phyloP scores from a whole-genome alignment of 1,140 invertebrate genomes.

The Zaprionus capensis region DNA sequence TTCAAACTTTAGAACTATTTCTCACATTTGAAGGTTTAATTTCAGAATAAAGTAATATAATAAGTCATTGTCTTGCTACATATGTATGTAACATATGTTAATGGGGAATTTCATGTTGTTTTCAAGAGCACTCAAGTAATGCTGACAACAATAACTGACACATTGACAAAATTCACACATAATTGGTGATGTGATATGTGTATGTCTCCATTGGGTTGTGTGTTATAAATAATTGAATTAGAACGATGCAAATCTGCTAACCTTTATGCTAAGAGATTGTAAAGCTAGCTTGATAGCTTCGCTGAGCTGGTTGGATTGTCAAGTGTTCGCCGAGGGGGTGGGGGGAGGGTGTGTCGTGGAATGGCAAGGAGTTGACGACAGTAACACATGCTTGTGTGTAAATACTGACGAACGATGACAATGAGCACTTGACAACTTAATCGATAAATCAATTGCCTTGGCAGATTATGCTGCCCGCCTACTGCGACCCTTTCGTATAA shows the following conservation, averaged over 20 bases:
- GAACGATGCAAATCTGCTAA: constrained; percentile 14
- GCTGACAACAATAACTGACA: neutral
- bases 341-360: neutral
- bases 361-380: constrained; percentile 27
- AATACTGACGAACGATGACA: constrained; percentile 79
- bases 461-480: constrained; percentile 61
- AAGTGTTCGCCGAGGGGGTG: too few species aligned
- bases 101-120: neutral
- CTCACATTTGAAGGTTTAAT: too few species aligned
- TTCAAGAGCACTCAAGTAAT: neutral
- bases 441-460: constrained; percentile 80
- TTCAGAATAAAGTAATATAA: too few species aligned
- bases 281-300: constrained; percentile 6
- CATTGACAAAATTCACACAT: constrained; percentile 1
- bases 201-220: neutral
- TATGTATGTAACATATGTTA: neutral
- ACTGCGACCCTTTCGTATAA: constrained; percentile 63
- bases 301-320: neutral
- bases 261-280: constrained; percentile 2
- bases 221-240: constrained; percentile 11
- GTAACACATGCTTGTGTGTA: constrained; percentile 65
- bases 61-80: neutral
- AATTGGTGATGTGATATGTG: neutral
- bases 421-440: constrained; percentile 80
- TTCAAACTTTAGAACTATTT: too few species aligned